Conservation (phyloP, 2,113 vertebrate species). For the Corydoras maculifer region DNA sequence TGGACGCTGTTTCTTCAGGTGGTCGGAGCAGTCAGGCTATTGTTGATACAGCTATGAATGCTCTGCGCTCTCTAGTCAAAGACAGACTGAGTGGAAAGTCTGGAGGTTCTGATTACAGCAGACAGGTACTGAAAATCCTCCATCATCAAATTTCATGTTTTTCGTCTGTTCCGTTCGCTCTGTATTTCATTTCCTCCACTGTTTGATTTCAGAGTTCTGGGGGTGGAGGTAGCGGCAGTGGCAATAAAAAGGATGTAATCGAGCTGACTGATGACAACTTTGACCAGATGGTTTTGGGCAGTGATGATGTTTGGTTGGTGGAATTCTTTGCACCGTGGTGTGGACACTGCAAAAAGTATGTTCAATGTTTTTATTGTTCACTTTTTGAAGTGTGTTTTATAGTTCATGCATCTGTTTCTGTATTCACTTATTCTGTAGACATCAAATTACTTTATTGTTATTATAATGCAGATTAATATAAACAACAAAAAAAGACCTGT, state of each 20-base stretch:
- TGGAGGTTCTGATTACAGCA: constrained; percentile 74
- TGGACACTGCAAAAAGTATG: constrained; percentile 97
- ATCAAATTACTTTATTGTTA: too few species aligned
- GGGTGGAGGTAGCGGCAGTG: constrained; percentile 47
- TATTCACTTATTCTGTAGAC: too few species aligned
- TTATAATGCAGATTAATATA: too few species aligned
- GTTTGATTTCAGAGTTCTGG: constrained; percentile 53
- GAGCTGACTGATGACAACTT: constrained; percentile 93
- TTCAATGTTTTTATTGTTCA: constrained; percentile 2
- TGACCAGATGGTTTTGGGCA: constrained; percentile 74
- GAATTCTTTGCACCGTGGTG: constrained; percentile 98
- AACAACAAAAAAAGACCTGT: too few species aligned
- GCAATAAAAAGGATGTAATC: constrained; percentile 76
- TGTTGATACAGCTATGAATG: constrained; percentile 77
- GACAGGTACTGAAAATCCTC: constrained; percentile 66
- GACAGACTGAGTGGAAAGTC: constrained; percentile 76
- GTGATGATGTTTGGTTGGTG: constrained; percentile 86
- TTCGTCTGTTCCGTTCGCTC: neutral
- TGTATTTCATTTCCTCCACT: neutral
- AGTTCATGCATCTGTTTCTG: too few species aligned
- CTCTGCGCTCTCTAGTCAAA: constrained; percentile 79
- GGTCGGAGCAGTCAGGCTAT: constrained; percentile 86
- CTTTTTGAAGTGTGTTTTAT: too few species aligned
- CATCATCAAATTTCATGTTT: neutral
- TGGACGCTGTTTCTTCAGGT: constrained; percentile 56